Percentiles rank a stretch among this genome's conserved stretches.
These are phyloP conservation scores for Clunio marinus DNA, from an alignment of 2,888 invertebrate genomes.

Conservation along the genomic window DNA sequence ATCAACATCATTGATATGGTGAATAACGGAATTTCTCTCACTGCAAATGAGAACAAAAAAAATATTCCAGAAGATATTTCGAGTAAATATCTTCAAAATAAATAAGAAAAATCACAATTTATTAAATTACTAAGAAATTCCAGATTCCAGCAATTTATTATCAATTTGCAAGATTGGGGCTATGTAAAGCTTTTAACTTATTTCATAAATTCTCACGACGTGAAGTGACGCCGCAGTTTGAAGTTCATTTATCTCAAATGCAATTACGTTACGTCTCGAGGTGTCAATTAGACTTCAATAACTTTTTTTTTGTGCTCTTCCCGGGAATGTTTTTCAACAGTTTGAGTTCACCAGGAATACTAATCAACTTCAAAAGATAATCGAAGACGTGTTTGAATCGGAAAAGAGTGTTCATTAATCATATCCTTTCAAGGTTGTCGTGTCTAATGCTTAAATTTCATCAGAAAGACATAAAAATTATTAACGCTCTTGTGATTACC, in stretches of 20 bases:
- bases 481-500: conserved; percentile 12
- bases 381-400: too few relatives aligned
- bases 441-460: not conserved
- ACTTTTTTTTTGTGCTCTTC: too few relatives aligned
- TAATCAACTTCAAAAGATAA: too few relatives aligned
- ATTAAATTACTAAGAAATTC: conserved; percentile 32
- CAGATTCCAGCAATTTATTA: conserved; percentile 26
- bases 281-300: not conserved
- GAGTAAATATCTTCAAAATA: not conserved
- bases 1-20: conserved; percentile 22
- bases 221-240: not conserved
- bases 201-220: not conserved
- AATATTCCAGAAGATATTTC: not conserved
- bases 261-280: not conserved
- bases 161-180: conserved; percentile 16
- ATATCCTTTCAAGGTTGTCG: not conserved
- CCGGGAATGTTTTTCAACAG: too few relatives aligned
- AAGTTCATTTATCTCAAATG: not conserved
- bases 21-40: conserved; percentile 15
- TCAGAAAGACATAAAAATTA: conserved; percentile 23
- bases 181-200: not conserved
- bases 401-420: too few relatives aligned
- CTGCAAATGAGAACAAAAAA: not conserved
- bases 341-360: too few relatives aligned
- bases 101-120: conserved; percentile 17